These are phyloP conservation scores for Chymomyza amoena DNA, from an alignment of 2,888 invertebrate genomes.

Conservation along the genomic window DNA sequence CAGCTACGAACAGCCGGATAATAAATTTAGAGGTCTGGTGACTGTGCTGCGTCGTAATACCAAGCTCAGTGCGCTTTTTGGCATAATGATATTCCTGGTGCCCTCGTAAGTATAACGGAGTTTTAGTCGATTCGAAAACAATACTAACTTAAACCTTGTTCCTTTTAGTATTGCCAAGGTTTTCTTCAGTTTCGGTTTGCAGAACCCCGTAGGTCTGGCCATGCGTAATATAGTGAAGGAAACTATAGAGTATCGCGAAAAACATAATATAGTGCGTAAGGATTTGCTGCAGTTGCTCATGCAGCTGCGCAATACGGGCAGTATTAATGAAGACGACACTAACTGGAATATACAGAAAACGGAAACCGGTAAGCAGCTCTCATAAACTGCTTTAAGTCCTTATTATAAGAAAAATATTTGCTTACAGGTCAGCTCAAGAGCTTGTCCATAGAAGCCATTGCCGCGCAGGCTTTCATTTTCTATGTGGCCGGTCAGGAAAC, in stretches of 20 bases:
- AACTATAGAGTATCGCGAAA: constrained; percentile 78
- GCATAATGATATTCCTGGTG: constrained; percentile 58
- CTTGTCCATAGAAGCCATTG: constrained; percentile 68
- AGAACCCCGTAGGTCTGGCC: constrained; percentile 61
- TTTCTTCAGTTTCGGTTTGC: constrained; percentile 51
- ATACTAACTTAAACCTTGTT: neutral
- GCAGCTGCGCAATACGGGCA: constrained; percentile 76
- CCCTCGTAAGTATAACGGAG: constrained; percentile 61
- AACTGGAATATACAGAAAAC: constrained; percentile 57
- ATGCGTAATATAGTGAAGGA: constrained; percentile 77
- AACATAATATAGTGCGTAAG: constrained; percentile 76
- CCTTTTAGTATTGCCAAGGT: constrained; percentile 46
- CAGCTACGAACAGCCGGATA: constrained; percentile 72
- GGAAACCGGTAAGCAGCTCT: constrained; percentile 45
- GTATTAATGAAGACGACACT: constrained; percentile 61
- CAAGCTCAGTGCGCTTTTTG: constrained; percentile 33
- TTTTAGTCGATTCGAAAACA: neutral
- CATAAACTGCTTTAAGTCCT: neutral
- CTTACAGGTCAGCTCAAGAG: constrained; percentile 50
- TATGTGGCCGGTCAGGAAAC: constrained; percentile 79
- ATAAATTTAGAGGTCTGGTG: constrained; percentile 69
- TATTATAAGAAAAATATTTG: neutral
- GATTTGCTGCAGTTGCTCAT: constrained; percentile 79
- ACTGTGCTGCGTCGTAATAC: constrained; percentile 22
- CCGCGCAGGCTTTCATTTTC: constrained; percentile 78